Evolutionary conservation across 2,888 invertebrate species (phyloP).

Genomic region (Morpho deidamia): DNA sequence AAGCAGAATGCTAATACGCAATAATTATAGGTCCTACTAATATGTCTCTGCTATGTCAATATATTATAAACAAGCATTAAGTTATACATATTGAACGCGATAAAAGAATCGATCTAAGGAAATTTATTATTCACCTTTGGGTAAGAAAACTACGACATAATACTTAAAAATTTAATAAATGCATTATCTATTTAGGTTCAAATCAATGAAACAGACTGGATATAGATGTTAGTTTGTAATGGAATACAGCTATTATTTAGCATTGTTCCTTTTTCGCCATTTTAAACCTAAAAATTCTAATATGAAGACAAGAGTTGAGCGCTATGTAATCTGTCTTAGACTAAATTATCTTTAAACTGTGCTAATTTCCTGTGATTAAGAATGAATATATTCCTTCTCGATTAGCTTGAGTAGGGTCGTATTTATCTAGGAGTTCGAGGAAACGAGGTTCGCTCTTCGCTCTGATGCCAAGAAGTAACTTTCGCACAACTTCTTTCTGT

Average conservation of each 20-base stretch:
- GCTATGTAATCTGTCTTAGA: too few species aligned
- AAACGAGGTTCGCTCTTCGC: conserved; percentile 83
- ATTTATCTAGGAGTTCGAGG: conserved; percentile 83
- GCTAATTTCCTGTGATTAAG: conserved; percentile 58
- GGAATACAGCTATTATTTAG: too few species aligned
- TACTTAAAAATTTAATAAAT: too few species aligned
- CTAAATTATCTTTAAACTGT: neutral
- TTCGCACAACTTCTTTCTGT: conserved; percentile 79
- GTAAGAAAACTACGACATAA: too few species aligned
- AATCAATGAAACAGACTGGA: too few species aligned
- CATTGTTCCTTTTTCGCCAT: too few species aligned
- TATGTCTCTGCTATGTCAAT: conserved; percentile 18
- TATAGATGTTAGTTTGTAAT: too few species aligned
- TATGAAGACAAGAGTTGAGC: too few species aligned
- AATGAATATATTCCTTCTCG: conserved; percentile 79
- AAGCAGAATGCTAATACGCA: conserved; percentile 21
- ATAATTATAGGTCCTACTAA: conserved; percentile 21
- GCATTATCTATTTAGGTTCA: too few species aligned
- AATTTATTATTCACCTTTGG: too few species aligned
- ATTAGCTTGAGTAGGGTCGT: conserved; percentile 83
- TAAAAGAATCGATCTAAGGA: too few species aligned
- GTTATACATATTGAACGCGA: neutral
- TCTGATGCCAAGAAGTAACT: conserved; percentile 83
- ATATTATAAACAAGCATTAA: neutral
- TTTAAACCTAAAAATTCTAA: too few species aligned